These are phyloP conservation scores for Brachylomia viminalis DNA, from an alignment of 2,888 invertebrate species.

Conservation along the genomic window DNA sequence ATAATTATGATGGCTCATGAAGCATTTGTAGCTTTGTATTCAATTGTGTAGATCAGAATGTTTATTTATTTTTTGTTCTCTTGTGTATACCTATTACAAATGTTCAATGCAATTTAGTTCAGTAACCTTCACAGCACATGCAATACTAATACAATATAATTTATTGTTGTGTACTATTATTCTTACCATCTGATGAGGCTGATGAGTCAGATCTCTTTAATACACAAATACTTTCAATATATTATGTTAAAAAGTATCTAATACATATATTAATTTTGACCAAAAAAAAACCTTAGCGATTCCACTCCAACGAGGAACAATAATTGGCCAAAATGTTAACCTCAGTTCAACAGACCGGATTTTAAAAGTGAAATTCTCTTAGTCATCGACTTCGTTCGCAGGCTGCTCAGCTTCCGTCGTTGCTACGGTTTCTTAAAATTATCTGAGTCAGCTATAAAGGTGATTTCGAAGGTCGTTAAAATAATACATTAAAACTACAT, in stretches of 20 bases:
- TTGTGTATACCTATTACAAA: neutral
- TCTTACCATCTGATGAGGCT: neutral
- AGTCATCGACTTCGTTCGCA: constrained; percentile 37
- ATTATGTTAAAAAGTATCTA: constrained; percentile 6
- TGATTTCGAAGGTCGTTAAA: constrained; percentile 48
- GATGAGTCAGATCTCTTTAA: constrained; percentile 6
- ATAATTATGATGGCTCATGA: neutral
- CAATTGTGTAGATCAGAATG: neutral
- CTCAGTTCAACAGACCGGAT: constrained; percentile 60
- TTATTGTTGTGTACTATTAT: neutral
- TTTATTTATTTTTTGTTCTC: neutral
- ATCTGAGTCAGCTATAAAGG: constrained; percentile 63
- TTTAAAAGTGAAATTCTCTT: constrained; percentile 67
- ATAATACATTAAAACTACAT: constrained; percentile 19
- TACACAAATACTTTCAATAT: constrained; percentile 21
- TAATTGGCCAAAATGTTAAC: constrained; percentile 42
- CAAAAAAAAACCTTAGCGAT: constrained; percentile 14
- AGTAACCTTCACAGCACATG: neutral
- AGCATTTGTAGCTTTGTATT: neutral
- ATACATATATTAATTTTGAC: neutral
- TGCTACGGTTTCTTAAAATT: constrained; percentile 52
- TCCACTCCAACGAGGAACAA: constrained; percentile 18
- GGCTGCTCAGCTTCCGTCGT: constrained; percentile 49
- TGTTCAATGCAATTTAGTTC: neutral
- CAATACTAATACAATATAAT: neutral